Percentiles rank a stretch among this genome's conserved stretches.
Conservation (phyloP, 2,113 vertebrate species). For the Petaurus breviceps region DNA sequence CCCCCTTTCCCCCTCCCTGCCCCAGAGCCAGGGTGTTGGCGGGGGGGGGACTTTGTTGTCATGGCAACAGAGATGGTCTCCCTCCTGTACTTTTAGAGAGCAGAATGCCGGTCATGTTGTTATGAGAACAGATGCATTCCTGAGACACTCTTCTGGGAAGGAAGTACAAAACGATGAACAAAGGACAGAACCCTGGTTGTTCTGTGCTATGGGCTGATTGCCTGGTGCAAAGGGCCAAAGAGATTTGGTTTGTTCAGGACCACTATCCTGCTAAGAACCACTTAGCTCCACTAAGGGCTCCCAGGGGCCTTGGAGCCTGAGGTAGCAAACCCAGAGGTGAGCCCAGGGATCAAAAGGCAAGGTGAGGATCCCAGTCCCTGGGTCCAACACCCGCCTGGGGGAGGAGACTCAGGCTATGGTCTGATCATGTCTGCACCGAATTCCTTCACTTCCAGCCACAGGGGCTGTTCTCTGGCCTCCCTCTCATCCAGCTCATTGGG, state of each 20-base stretch:
- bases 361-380: conserved; percentile 17
- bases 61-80: conserved; percentile 45
- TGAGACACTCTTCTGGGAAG: not conserved
- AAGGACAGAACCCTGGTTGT: conserved; percentile 27
- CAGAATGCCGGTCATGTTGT: not conserved
- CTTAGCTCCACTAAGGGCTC: not conserved
- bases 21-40: not conserved
- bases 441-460: not conserved
- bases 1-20: not conserved
- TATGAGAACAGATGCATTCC: conserved; percentile 4
- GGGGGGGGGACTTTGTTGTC: not conserved
- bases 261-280: not conserved
- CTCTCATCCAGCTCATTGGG: not conserved
- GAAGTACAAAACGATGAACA: conserved; percentile 53
- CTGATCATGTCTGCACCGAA: not conserved
- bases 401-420: not conserved
- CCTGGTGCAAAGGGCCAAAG: conserved; percentile 41
- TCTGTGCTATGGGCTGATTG: conserved; percentile 9
- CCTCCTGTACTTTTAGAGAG: conserved; percentile 45
- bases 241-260: conserved; percentile 22
- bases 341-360: conserved; percentile 16
- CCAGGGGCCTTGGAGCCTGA: conserved; percentile 33
- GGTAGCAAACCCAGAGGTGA: not conserved
- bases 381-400: not conserved
- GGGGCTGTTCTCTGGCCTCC: conserved; percentile 11